Conservation (phyloP, 2,113 vertebrate species). For the Lepisosteus osseus region DNA sequence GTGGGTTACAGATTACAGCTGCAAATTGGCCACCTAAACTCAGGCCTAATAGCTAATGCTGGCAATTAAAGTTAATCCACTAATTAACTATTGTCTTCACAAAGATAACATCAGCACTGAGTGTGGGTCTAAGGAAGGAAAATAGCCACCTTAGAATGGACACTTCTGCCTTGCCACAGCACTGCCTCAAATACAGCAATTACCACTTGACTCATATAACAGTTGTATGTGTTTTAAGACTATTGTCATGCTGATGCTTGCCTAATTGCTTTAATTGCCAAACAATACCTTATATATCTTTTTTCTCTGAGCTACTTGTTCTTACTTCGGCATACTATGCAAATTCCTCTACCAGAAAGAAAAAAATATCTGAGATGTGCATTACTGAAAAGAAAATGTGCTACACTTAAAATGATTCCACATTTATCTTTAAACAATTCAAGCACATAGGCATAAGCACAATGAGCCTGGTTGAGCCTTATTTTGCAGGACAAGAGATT, state of each 20-base stretch:
- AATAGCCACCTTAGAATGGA: slow-evolving; percentile 23
- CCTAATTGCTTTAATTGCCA: slow-evolving; percentile 58
- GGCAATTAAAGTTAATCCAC: slow-evolving; percentile 81
- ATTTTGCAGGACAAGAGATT: no score
- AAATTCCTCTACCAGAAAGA: no score
- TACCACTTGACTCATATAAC: slow-evolving; percentile 55
- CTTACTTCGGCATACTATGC: no score
- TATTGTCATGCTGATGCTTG: slow-evolving; percentile 60
- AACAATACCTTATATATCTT: slow-evolving; percentile 41
- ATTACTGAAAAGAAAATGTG: no score
- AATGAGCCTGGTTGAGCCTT: no score
- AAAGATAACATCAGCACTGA: slow-evolving; percentile 58
- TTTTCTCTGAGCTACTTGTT: slow-evolving; percentile 21
- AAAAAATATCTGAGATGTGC: no score
- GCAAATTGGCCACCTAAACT: slow-evolving; percentile 69
- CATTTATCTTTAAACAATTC: no score
- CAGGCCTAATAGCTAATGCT: slow-evolving; percentile 62
- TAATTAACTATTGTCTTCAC: slow-evolving; percentile 80
- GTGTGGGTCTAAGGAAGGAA: slow-evolving; percentile 65
- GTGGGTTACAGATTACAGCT: slow-evolving; percentile 70
- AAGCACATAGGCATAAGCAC: no score
- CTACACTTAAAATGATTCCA: no score
- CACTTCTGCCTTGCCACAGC: neutral
- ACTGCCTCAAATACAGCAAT: slow-evolving; percentile 4
- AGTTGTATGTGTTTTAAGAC: slow-evolving; percentile 55